A percentile compares a stretch with the other conserved stretches of the same genome.
Evolutionary conservation across 1,140 invertebrate genomes (phyloP).

Genomic region (Phymastichus coffea): DNA sequence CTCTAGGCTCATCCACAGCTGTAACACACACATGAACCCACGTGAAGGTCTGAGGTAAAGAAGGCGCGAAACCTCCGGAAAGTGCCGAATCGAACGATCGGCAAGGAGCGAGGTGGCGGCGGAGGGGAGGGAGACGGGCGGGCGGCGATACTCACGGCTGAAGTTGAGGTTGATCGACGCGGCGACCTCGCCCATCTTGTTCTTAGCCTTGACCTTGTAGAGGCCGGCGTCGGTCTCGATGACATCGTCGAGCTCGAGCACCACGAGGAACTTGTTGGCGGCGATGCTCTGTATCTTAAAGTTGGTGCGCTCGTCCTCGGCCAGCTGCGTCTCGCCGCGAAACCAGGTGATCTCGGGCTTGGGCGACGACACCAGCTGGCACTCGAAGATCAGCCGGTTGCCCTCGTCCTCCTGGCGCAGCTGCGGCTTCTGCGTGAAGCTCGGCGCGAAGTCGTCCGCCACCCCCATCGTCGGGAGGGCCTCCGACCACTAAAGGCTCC

Average conservation of each 20-base stretch:
- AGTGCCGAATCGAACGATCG: background rate
- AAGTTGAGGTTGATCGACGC: constrained; percentile 99
- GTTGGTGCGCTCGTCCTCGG: constrained; percentile 79
- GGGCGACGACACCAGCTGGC: constrained; percentile 83
- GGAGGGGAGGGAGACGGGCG: too few species aligned
- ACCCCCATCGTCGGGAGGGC: constrained; percentile 64
- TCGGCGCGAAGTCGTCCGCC: constrained; percentile 92
- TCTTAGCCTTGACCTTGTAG: constrained; percentile 97
- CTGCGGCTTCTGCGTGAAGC: constrained; percentile 95
- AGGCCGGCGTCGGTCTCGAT: constrained; percentile 94
- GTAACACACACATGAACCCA: constrained; percentile 56
- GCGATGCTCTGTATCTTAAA: constrained; percentile 83
- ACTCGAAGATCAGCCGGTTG: constrained; percentile 93
- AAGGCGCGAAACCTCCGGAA: too few species aligned
- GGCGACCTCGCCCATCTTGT: constrained; percentile 95
- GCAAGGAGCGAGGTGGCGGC: too few species aligned
- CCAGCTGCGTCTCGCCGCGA: constrained; percentile 79
- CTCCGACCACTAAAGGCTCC: too few species aligned
- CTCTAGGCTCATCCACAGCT: constrained; percentile 81
- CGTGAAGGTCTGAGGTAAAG: constrained; percentile 25
- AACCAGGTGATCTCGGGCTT: constrained; percentile 92
- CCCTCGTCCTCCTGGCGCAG: constrained; percentile 94
- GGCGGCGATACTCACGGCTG: constrained; percentile 85
- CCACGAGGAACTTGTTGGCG: constrained; percentile 84
- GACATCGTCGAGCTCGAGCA: constrained; percentile 92